Base-by-base conservation (phyloP, 2,888 invertebrate species). In the Cyclophora punctaria region DNA sequence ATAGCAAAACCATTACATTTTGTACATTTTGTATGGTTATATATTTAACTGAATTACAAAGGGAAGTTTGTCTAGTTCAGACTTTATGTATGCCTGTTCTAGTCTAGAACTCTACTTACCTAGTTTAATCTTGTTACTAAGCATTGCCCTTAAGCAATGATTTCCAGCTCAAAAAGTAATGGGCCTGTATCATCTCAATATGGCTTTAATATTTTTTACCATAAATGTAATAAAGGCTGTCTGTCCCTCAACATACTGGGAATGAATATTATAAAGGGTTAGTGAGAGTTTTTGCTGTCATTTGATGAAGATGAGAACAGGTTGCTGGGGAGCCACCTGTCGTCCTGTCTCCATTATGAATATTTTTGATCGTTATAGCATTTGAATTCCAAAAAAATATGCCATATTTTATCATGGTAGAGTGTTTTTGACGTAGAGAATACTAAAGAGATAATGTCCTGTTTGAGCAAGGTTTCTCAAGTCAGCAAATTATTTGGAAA, bases 251-350 rank as follows among this genome's bases (percentile, higher is more conserved):
- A 51, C 56, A 56, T 52, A 54, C 55, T 53, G 48, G 46, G 49
- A 58, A 61, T 59, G 49, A 58, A 61, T 59, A 61, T 66, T 62
- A 67, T 57, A 74, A 78, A 75, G 80, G 80, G 78, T 78, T 81
- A 78, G 75, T 71, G 74, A 77, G 76, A 77, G 80, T 83, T 82
- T 82, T 82, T 82, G 78, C 78, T 71, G 74, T 77, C 69, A 78
- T 77, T 69, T 76, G 62, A 58, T 62, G 59, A 63, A 67, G 62
- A 71, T 57, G 63, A 66, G 70, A 80, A 79, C 81, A 80, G 80
- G 80, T 81, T 80, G 73, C 60, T 61, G 51, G 56, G 57, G 53
- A 64, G 51, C 77, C 80, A 83, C 79, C 81, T 83, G 81, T 79
- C 72, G 70, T 55, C 57, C 59, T 37, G 37, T 5, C 5, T 37